Evolutionary conservation across 2,888 invertebrate genomes (phyloP).

Genomic region (Dugesia japonica): DNA sequence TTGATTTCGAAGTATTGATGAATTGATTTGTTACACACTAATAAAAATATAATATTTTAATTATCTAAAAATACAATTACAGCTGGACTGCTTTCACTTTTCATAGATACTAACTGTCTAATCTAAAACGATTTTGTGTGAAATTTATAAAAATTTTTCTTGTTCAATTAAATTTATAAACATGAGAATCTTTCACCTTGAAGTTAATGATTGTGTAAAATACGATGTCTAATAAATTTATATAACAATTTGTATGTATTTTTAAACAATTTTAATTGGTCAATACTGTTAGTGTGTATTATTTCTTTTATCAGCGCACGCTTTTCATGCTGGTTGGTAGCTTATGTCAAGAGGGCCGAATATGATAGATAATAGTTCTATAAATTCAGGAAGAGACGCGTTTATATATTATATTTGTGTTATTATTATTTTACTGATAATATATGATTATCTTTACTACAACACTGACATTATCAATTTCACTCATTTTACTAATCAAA

Average conservation of each 20-base stretch:
- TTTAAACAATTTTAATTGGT: background rate
- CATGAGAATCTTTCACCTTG: slow-evolving; percentile 20
- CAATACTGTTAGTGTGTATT: background rate
- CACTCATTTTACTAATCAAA: background rate
- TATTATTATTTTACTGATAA: slow-evolving; percentile 12
- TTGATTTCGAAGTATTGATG: background rate
- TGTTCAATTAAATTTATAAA: background rate
- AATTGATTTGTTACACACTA: background rate
- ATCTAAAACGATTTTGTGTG: background rate
- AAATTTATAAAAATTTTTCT: background rate
- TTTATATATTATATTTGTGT: background rate
- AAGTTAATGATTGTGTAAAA: slow-evolving; percentile 20
- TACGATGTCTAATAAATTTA: background rate
- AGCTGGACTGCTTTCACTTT: slow-evolving; percentile 1
- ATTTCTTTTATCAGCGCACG: slow-evolving; percentile 14
- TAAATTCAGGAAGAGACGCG: background rate
- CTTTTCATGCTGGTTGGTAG: background rate
- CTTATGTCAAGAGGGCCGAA: slow-evolving; percentile 20
- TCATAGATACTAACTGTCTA: background rate
- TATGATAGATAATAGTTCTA: background rate
- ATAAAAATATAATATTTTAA: background rate
- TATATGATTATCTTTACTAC: background rate
- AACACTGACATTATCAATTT: slow-evolving; percentile 1
- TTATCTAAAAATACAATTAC: background rate
- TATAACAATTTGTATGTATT: background rate